Percentiles rank a stretch among this genome's conserved stretches.
These are phyloP conservation scores for Drosophila colorata DNA, from an alignment of 2,888 invertebrate species.

Conservation along the genomic window DNA sequence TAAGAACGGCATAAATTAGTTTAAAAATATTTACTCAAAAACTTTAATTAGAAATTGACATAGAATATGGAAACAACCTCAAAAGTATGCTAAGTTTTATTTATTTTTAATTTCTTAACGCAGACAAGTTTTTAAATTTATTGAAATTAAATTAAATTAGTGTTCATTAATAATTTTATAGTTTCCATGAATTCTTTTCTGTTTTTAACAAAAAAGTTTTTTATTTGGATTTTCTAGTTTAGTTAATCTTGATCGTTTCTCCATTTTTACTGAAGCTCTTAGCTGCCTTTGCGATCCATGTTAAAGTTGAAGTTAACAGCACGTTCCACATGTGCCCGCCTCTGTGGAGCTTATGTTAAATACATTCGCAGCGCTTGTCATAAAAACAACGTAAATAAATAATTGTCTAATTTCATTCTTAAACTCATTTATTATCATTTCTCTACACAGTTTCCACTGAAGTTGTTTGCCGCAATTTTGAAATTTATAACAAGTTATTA, in stretches of 20 bases:
- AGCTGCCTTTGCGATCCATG: no score
- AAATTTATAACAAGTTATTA: neutral
- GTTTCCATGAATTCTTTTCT: neutral
- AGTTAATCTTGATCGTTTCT: no score
- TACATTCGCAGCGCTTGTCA: neutral
- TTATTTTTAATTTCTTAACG: neutral
- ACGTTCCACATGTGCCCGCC: neutral
- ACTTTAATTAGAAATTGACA: neutral
- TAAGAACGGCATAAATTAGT: no score
- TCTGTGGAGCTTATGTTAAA: neutral
- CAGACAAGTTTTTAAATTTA: neutral
- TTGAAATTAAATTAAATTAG: no score
- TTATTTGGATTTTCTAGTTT: neutral
- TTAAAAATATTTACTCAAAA: no score
- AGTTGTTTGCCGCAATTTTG: no score
- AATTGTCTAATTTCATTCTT: no score
- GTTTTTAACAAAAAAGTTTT: neutral
- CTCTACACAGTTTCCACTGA: neutral
- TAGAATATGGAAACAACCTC: neutral
- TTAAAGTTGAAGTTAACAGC: no score
- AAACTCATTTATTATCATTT: no score
- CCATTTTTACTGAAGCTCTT: no score
- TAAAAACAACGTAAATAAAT: no score
- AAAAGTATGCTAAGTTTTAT: constrained; percentile 18
- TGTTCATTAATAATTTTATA: no score